A percentile compares a stretch with the other conserved stretches of the same genome.
Evolutionary conservation across 2,113 vertebrate genomes (phyloP).

Genomic region (Capreolus pygargus): DNA sequence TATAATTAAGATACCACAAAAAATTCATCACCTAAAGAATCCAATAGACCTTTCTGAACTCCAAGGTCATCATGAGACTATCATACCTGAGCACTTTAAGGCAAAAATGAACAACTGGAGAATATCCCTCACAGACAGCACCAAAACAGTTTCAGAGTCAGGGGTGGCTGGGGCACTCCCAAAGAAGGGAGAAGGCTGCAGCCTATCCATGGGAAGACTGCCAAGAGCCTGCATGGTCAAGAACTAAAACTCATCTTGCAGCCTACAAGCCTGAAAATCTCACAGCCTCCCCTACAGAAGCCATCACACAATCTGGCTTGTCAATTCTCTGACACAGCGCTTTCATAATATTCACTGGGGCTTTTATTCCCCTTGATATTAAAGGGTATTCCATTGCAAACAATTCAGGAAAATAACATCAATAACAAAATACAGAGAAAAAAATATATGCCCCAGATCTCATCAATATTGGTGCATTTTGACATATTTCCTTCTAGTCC

Average conservation of each 20-base stretch:
- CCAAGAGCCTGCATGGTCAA: not conserved
- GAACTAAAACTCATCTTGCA: not conserved
- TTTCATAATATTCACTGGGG: not conserved
- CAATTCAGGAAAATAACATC: not conserved
- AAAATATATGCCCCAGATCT: not conserved
- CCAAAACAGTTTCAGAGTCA: not conserved
- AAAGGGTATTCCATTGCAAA: not conserved
- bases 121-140: not conserved
- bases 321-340: not conserved
- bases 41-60: not conserved
- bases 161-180: fast-evolving
- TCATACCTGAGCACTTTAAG: not conserved
- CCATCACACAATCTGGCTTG: not conserved
- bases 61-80: not conserved
- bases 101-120: not conserved
- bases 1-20: not conserved
- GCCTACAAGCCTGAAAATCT: not conserved
- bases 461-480: not conserved
- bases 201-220: not conserved
- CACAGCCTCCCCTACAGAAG: not conserved
- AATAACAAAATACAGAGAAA: not conserved
- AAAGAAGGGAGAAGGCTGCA: not conserved
- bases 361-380: not conserved
- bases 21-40: not conserved
- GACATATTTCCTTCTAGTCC: not conserved